Evolutionary conservation across 2,888 invertebrate species (phyloP).

Genomic region (Cepaea hortensis): DNA sequence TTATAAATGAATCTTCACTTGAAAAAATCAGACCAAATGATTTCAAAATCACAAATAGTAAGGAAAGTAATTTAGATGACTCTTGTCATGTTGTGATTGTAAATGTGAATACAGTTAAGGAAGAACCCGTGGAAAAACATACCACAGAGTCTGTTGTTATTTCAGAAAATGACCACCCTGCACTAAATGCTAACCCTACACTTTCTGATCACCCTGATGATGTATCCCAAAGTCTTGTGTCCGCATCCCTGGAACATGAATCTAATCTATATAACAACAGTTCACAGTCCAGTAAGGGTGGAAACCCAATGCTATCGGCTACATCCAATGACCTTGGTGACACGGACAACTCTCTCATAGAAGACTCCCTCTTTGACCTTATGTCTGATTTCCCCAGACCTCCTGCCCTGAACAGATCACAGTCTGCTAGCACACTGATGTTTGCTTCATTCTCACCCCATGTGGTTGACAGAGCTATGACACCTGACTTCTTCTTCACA

Average conservation of each 20-base stretch:
- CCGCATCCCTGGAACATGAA: constrained; percentile 29
- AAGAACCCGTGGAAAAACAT: constrained; percentile 6
- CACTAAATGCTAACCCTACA: background rate
- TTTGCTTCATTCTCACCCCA: constrained; percentile 49
- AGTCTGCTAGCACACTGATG: constrained; percentile 49
- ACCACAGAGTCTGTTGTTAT: background rate
- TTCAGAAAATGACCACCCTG: background rate
- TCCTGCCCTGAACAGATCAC: constrained; percentile 42
- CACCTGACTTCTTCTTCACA: constrained; percentile 47
- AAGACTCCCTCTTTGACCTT: constrained; percentile 45
- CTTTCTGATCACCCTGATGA: background rate
- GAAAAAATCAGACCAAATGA: constrained; percentile 43
- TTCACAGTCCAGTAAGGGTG: constrained; percentile 23
- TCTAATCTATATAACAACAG: constrained; percentile 20
- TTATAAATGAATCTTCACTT: constrained; percentile 25
- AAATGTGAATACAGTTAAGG: background rate
- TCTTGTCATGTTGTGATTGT: constrained; percentile 15
- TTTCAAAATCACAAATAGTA: constrained; percentile 31
- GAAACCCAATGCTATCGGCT: constrained; percentile 47
- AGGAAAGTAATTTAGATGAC: constrained; percentile 9
- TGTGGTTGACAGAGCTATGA: constrained; percentile 44
- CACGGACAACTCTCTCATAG: constrained; percentile 38
- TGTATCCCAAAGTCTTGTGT: constrained; percentile 3
- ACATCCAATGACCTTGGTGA: constrained; percentile 40
- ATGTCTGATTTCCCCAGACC: constrained; percentile 49